Evolutionary conservation across 2,113 vertebrate genomes (phyloP), one percentile per base, ranked within the genome.

Genomic region (Prolemur simus): DNA sequence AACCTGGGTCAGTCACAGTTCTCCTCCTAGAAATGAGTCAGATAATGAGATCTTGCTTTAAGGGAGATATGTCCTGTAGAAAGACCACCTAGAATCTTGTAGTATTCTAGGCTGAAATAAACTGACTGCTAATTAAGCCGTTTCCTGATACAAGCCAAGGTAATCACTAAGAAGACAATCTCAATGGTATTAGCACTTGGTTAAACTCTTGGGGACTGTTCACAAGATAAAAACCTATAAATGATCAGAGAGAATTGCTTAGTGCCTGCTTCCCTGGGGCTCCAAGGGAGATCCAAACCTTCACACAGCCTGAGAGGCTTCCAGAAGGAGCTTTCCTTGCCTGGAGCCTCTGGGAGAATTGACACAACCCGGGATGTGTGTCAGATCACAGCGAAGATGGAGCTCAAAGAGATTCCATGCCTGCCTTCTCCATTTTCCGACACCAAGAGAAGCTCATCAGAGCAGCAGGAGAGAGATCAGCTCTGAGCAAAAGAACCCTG

Each of bases 401-500:
- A 12, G 42, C 66, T 37, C 76, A 74, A 11, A 49, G 47, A 64
- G 32, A 76, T 15, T 14, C 52, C 25, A 1, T 2, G 12, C 27
- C 71, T 23, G 0, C 39, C 34, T 5, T 68, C 52, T 42, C 49
- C 71, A n/a, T 37, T 34, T 47, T 58, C 12, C 49, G 80, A 78
- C 18, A n/a, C 39, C 39, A 7, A 39, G 13, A 47, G 60, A 39
- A 47, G 49, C 60, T 15, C 18, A 13, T 58, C 49, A 32, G 23
- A 14, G 21, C 11, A 10, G 14, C 3, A 14, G 52, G 78, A 58
- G 9, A 49, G 13, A 2, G 58, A 47, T 69, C 47, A 23, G 52
- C 25, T 56, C 39, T 0, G 9, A 25, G 60, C 39, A 15, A 39
- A 42, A 12, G 47, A 25, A 6, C 45, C 58, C 17, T 1, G 0